Evolutionary conservation across 2,888 invertebrate genomes (phyloP), one percentile per base, ranked within the genome.

Genomic region (Salticus scenicus): DNA sequence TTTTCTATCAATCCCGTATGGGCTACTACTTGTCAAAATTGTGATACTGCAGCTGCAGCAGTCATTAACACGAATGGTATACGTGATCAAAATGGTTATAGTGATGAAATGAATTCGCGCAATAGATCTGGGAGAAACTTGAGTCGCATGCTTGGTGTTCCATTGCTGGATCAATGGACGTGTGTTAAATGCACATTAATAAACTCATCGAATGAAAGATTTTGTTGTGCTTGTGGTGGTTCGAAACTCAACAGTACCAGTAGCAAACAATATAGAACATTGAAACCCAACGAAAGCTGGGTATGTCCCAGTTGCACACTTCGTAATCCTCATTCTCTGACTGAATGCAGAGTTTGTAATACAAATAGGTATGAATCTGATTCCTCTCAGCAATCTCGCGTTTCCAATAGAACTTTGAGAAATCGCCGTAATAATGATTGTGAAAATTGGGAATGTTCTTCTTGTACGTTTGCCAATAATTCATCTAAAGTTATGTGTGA

Each of bases 181-280:
- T 98, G 97, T 91, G 93, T 94, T 88, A 95, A 96, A 89, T 98
- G 98, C 90, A 97, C 97, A 0, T 92, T 97, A 82, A 93, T 96
- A 30, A 98, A 98, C 91, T 94, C 94, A 24, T 92, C 93, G 0
- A 92, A 93, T 28, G 94, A 94, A 0, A 92, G 94, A 85, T 94
- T 94, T 0, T 98, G 98, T 91, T 95, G 95, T 14, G 96, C 96
- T 0, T 98, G 98, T 91, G 96, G 96, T 57, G 96, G 96, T n/a
- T 95, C 96, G 0, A 94, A 95, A 89, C 92, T 96, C 8, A 94
- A 94, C 88, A 94, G 95, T 88, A 92, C 94, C 72, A 93, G 93
- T 1, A 91, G 93, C 76, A 92, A 93, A 33, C 93, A 94, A 88
- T 95, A 95, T 89, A 82, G 71, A 33, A 95, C 95, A 0, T 91